phyloP scores from a whole-genome alignment of 92 coral and sea anemone genomes.

The Zoanthus gigantus region DNA sequence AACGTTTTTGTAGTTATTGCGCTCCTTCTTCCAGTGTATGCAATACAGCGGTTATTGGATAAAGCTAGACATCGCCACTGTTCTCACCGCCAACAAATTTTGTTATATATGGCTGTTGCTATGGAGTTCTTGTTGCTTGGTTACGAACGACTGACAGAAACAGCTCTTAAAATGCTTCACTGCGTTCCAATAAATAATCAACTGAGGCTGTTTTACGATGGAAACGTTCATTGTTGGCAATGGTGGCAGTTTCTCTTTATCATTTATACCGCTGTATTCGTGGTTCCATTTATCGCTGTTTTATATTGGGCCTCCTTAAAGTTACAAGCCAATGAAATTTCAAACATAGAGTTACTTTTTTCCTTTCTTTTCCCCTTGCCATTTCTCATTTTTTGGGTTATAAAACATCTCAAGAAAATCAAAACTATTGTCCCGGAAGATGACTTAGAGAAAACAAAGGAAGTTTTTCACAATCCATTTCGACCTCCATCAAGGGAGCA shows the following conservation, averaged over 20 bases:
- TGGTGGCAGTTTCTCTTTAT: constrained; percentile 67
- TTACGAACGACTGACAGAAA: constrained; percentile 66
- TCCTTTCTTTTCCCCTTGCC: too few relatives aligned
- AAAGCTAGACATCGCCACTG: not conserved
- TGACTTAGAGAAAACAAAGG: too few relatives aligned
- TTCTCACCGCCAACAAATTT: not conserved
- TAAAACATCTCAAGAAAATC: too few relatives aligned
- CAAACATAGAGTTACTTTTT: too few relatives aligned
- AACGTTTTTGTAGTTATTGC: constrained; percentile 59
- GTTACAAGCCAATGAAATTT: too few relatives aligned
- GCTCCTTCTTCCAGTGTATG: constrained; percentile 55
- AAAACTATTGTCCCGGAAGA: too few relatives aligned
- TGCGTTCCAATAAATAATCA: constrained; percentile 52
- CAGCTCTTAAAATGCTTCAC: constrained; percentile 59
- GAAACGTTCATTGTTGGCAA: constrained; percentile 65
- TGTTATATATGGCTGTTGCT: constrained; percentile 63
- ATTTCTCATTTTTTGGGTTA: too few relatives aligned
- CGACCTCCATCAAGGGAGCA: too few relatives aligned
- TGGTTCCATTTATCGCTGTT: too few relatives aligned
- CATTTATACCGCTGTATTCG: too few relatives aligned
- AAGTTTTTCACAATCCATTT: too few relatives aligned
- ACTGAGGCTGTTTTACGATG: constrained; percentile 55
- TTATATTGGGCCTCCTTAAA: too few relatives aligned
- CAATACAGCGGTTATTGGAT: constrained; percentile 19
- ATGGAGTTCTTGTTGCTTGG: constrained; percentile 66